Conservation (phyloP, 2,797 vertebrate genomes). For the Gallirallus australis region DNA sequence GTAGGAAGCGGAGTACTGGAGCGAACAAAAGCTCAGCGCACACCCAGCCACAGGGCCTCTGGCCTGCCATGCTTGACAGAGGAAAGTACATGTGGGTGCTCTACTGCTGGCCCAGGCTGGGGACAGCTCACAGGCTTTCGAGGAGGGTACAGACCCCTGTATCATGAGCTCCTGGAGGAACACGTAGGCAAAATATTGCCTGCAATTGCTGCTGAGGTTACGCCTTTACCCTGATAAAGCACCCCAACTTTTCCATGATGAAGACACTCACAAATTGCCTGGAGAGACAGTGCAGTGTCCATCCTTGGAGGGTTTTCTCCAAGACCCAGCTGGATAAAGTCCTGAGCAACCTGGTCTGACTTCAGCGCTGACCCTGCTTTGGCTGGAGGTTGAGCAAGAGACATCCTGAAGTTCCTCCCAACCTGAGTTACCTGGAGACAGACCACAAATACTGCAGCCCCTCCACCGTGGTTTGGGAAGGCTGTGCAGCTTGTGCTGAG, state of each 20-base stretch:
- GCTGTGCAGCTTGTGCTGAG: not conserved
- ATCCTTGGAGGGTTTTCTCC: not conserved
- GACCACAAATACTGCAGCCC: not conserved
- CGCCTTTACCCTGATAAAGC: not conserved
- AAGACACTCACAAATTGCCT: not conserved
- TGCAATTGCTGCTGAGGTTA: not conserved
- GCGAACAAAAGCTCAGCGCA: not conserved
- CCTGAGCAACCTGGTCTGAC: not conserved
- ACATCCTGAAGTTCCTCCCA: not conserved
- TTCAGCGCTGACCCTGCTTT: not conserved
- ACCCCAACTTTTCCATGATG: not conserved
- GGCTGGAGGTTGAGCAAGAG: not conserved
- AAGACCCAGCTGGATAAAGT: not conserved
- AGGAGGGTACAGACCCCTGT: not conserved
- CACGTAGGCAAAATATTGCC: not conserved
- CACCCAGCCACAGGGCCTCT: not conserved
- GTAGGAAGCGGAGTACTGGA: not conserved
- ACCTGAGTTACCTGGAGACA: not conserved
- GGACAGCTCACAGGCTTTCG: not conserved
- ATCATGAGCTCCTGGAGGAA: not conserved
- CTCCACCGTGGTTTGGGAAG: not conserved
- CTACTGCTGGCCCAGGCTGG: accelerated
- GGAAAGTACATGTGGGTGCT: not conserved
- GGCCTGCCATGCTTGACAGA: not conserved
- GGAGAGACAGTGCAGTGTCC: not conserved